Percentiles rank a stretch among this genome's conserved stretches.
Evolutionary conservation across 2,113 vertebrate species (phyloP).

Genomic region (Platanista minor): DNA sequence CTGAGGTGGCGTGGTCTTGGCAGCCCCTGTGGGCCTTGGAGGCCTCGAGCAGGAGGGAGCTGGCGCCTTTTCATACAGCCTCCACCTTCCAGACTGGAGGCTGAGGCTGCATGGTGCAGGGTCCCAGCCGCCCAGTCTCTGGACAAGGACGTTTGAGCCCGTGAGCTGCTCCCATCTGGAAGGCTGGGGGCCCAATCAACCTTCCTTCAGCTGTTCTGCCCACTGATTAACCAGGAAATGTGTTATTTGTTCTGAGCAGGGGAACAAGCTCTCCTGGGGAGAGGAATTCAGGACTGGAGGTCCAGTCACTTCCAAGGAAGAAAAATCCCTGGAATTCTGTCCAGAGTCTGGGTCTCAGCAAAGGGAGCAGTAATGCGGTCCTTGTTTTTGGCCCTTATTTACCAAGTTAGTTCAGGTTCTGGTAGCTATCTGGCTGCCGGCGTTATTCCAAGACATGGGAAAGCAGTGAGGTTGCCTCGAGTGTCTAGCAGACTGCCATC

Average conservation of each 20-base stretch:
- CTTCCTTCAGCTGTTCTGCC: neutral
- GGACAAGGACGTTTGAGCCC: neutral
- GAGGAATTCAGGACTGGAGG: slow-evolving; percentile 63
- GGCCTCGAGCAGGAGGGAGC: neutral
- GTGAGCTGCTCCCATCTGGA: neutral
- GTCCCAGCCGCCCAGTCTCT: neutral
- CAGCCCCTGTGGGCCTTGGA: neutral
- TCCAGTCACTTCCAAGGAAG: slow-evolving; percentile 46
- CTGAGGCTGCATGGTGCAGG: neutral
- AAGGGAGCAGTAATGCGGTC: slow-evolving; percentile 3
- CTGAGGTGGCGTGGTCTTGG: neutral
- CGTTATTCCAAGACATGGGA: slow-evolving; percentile 77
- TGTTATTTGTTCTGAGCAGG: slow-evolving; percentile 62
- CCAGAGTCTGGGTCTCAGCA: slow-evolving; percentile 45
- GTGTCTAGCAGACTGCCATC: neutral
- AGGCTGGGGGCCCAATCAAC: neutral
- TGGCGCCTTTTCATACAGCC: neutral
- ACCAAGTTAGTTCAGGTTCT: slow-evolving; percentile 77
- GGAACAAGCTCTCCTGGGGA: slow-evolving; percentile 57
- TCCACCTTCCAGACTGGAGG: neutral
- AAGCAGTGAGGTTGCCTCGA: slow-evolving; percentile 71
- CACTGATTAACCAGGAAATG: slow-evolving; percentile 29
- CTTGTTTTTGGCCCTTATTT: slow-evolving; percentile 74
- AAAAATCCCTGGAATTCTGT: slow-evolving; percentile 69
- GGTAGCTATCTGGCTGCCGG: slow-evolving; percentile 70